These are phyloP conservation scores for Stegophylla sp. DNA, from an alignment of 2,888 invertebrate species.

Conservation along the genomic window DNA sequence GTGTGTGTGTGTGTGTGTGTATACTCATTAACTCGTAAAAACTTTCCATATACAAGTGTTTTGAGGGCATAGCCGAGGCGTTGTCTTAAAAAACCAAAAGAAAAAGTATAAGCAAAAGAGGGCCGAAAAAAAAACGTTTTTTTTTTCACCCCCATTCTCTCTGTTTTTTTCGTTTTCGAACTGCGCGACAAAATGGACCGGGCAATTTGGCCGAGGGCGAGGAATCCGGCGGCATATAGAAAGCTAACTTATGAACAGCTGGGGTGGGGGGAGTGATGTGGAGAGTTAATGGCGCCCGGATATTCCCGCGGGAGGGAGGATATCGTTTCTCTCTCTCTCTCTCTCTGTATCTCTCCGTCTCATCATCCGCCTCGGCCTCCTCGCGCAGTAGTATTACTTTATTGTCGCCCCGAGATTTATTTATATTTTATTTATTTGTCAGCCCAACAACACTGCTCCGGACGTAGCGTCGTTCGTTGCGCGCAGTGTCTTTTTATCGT, in stretches of 20 bases:
- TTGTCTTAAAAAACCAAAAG: too few relatives aligned
- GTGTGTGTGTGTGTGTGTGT: too few relatives aligned
- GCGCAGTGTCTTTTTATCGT: constrained; percentile 38
- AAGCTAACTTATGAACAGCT: constrained; percentile 10
- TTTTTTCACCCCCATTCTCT: too few relatives aligned
- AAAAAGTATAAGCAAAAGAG: constrained; percentile 22
- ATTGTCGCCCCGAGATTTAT: constrained; percentile 55
- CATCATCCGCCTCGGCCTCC: neutral
- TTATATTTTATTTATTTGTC: constrained; percentile 57
- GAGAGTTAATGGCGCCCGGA: constrained; percentile 52
- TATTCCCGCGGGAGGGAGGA: constrained; percentile 44
- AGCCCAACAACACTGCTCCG: constrained; percentile 29
- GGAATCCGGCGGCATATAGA: constrained; percentile 24
- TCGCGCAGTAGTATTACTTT: constrained; percentile 48
- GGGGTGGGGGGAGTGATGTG: too few relatives aligned
- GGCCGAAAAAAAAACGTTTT: constrained; percentile 10
- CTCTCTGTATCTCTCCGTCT: neutral
- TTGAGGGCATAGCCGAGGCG: constrained; percentile 14
- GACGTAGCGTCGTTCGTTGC: constrained; percentile 27
- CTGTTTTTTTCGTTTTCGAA: constrained; percentile 11
- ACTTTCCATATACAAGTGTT: constrained; percentile 13
- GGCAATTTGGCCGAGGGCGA: constrained; percentile 33
- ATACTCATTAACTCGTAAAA: constrained; percentile 54
- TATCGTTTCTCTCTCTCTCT: constrained; percentile 27
- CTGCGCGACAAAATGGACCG: constrained; percentile 27